Base-by-base conservation (phyloP, 2,113 vertebrate species). In the Nanorana parkeri region DNA sequence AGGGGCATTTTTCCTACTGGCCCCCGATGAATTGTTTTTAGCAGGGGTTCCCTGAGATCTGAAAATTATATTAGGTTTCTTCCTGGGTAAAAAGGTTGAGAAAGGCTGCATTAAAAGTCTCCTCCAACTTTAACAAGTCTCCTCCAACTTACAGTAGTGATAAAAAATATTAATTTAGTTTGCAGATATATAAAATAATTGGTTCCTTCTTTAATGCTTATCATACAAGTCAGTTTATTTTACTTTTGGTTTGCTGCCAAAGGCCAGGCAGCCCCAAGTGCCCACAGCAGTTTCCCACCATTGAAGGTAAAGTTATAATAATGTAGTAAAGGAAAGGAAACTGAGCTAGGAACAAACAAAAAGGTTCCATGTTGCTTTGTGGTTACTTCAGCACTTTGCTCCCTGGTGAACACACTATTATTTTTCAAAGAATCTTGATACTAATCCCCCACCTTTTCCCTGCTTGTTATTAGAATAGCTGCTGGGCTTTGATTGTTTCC, bases 251-350 rank as follows among this genome's bases (percentile, higher is more conserved):
- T 15, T 75, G 72, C 23, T 75, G 72, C 72, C 72, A 75, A 75
- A n/a, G 54, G 28, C 23, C 15, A 61, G 29, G 54, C 72, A 60
- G 32, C 23, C 16, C 58, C 6, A 28, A 41, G 56, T 60, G 56
- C 58, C 15, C n/a, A 24, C 55, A 26, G 52, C 23, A 36, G 26
- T 55, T 79, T 79, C 77, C 77, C 77, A 79, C 77, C 21, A 79
- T 79, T 79, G 65, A 79, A 58, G 54, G 65, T 58, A 58, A 19
- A 32, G n/a, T 69, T 79, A 55, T 60, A 68, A 68, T 79, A 69
- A 68, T n/a, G 52, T 20, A 15, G 6, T 21, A 79, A 41, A 75
- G 54, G 65, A 79, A 79, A 79, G 54, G 77, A 79, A 79, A 26
- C 54, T 3, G 19, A 23, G 51, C 64, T 21, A 26, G 55, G 29